Evolutionary conservation across 2,888 invertebrate species (phyloP).

Genomic region (Plagodis pulveraria): DNA sequence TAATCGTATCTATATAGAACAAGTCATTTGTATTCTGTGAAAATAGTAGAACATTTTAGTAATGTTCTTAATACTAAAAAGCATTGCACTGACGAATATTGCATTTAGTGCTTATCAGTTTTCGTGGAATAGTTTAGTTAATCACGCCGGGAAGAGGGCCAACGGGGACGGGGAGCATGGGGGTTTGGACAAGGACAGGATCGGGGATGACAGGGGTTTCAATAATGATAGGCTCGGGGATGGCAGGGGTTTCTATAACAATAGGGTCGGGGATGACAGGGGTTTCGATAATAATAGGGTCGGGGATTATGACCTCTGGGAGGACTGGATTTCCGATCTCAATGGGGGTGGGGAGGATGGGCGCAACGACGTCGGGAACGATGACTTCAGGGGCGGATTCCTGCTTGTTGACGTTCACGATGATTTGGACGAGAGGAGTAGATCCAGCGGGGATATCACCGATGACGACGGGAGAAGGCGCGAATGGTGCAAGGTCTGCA

Average conservation of each 20-base stretch:
- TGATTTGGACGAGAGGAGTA: constrained; percentile 38
- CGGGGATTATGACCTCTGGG: constrained; percentile 27
- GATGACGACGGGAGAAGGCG: constrained; percentile 28
- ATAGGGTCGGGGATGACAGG: constrained; percentile 27
- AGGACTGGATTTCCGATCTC: constrained; percentile 32
- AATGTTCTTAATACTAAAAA: no score
- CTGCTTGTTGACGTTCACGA: constrained; percentile 34
- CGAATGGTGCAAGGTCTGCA: constrained; percentile 25
- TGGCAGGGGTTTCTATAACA: constrained; percentile 33
- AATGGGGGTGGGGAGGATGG: constrained; percentile 23
- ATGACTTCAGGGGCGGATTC: constrained; percentile 20
- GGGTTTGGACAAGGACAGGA: neutral
- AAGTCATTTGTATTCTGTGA: no score
- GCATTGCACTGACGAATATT: no score
- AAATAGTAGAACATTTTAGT: no score
- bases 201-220: constrained; percentile 34
- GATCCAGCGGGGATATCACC: constrained; percentile 26
- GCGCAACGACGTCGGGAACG: constrained; percentile 22
- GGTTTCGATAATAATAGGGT: constrained; percentile 33
- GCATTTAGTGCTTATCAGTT: no score
- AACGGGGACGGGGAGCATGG: constrained; percentile 37
- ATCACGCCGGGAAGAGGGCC: constrained; percentile 38
- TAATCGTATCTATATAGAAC: no score
- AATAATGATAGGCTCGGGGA: constrained; percentile 34
- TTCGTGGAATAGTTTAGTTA: constrained; percentile 32